Evolutionary conservation across 2,797 vertebrate genomes (phyloP), one percentile per base, ranked within the genome.

Genomic region (Sebastes wilsoni): DNA sequence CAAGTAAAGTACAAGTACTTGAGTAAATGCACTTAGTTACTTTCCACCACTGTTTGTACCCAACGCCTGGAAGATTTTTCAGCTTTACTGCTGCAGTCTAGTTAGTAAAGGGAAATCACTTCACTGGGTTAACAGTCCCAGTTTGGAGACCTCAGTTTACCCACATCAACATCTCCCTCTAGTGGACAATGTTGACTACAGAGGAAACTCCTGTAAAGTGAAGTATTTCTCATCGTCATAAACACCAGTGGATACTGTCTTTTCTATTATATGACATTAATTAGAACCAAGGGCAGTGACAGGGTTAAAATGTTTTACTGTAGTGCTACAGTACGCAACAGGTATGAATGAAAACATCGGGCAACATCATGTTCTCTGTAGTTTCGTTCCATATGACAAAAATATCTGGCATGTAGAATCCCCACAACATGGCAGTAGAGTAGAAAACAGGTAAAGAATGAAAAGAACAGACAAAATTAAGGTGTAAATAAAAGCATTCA

Each of bases 281-380:
- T 34, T 3, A 85, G 4, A 60, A n/a, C 18, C 18, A 56, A 34
- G 79, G 12, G 56, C 82, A 80, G 80, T 6, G 30, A 27, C 66
- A 81, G 85, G 90, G 76, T 94, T 91, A 91, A 95, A 95, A 92
- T 91, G 74, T 94, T 95, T 96, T 96, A 96, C 95, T 96, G 95
- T 94, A 95, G 92, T 94, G 92, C 91, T 93, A 94, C 93, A 95
- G 91, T 92, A 91, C 75, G 83, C 83, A 93, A 95, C 90, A 92
- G 72, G 80, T 90, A 92, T 93, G 86, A 87, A 90, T 94, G 92
- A 83, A 93, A 93, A 94, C 89, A 90, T 91, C 55, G 79, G 89
- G 88, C 73, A 85, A 86, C 80, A 60, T 85, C 69, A 75, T 89
- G 83, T 90, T 81, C 75, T 84, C 84, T 78, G 82, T 88, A 80